A percentile compares a stretch with the other conserved stretches of the same genome.
These are phyloP conservation scores for Sapajus apella DNA, from an alignment of 2,113 vertebrate genomes.

Conservation along the genomic window DNA sequence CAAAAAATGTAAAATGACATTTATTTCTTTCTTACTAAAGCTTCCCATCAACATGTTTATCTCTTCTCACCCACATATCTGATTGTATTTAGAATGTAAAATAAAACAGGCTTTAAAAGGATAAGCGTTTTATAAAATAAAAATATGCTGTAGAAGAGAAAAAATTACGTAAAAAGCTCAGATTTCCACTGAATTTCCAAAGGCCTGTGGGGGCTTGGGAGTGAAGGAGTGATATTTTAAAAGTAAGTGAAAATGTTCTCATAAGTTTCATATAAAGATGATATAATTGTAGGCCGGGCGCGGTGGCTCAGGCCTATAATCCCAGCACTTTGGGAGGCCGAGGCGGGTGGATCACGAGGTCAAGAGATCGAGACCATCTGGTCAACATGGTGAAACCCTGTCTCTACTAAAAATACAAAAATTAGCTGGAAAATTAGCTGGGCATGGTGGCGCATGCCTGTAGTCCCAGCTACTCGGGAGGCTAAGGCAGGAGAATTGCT, in stretches of 20 bases:
- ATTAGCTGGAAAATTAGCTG: no score
- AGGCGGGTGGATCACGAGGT: no score
- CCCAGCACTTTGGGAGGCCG: no score
- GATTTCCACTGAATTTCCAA: not conserved
- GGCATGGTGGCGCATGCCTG: no score
- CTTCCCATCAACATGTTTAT: not conserved
- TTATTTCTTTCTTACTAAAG: not conserved
- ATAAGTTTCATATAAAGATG: not conserved
- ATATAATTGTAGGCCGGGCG: not conserved
- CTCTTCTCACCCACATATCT: not conserved
- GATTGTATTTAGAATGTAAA: constrained; percentile 22
- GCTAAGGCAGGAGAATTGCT: no score
- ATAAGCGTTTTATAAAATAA: not conserved
- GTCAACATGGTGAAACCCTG: no score
- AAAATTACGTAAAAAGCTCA: not conserved
- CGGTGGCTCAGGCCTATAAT: no score
- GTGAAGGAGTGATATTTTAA: not conserved
- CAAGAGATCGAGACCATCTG: no score
- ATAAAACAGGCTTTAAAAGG: not conserved
- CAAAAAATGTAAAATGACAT: not conserved
- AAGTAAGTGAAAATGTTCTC: not conserved
- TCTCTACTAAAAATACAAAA: no score
- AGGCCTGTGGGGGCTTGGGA: not conserved
- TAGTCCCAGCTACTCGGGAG: no score
- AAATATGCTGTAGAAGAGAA: not conserved